Evolutionary conservation across 2,888 invertebrate species (phyloP).

Genomic region (Nephrotoma flavescens): DNA sequence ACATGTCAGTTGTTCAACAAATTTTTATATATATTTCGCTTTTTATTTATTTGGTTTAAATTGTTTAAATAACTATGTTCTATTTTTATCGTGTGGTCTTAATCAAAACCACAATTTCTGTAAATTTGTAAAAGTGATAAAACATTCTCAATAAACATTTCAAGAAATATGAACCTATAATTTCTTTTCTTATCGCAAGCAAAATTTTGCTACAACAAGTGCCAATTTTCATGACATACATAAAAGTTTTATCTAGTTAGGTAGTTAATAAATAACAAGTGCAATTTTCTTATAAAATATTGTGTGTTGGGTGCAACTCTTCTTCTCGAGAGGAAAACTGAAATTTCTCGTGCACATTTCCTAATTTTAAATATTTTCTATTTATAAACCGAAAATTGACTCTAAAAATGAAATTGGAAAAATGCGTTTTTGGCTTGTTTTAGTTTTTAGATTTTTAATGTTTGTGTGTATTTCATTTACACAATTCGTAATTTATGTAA

Average conservation of each 20-base stretch:
- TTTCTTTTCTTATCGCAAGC: neutral
- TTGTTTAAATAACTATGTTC: neutral
- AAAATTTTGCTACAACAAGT: neutral
- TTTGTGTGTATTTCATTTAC: neutral
- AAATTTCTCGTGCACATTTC: neutral
- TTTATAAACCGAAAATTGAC: neutral
- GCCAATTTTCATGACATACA: neutral
- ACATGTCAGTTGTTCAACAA: neutral
- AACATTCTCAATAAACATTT: neutral
- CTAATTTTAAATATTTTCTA: neutral
- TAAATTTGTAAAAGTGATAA: neutral
- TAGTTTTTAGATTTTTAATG: neutral
- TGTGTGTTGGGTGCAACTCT: neutral
- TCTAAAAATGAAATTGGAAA: neutral
- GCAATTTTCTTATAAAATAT: neutral
- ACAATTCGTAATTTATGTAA: neutral
- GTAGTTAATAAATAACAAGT: neutral
- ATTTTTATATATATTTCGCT: neutral
- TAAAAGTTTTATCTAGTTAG: neutral
- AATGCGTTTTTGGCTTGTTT: neutral
- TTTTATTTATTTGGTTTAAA: neutral
- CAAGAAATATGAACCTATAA: neutral
- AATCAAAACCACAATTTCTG: neutral
- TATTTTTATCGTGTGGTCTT: neutral
- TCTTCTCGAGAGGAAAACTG: neutral